Conservation (phyloP, 2,113 vertebrate genomes). For the Glareola pratincola region DNA sequence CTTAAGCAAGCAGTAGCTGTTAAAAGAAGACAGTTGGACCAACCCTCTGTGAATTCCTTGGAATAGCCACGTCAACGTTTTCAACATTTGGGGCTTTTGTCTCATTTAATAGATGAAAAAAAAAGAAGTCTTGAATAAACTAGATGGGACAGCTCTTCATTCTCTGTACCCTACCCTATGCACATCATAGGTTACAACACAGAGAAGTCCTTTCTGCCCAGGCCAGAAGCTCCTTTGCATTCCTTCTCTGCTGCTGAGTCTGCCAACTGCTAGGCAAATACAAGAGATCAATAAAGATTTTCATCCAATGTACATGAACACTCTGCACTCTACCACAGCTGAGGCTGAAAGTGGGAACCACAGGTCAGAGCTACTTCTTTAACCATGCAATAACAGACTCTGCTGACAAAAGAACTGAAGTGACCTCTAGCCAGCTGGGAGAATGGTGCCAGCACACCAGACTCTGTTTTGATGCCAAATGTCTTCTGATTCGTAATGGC, state of each 20-base stretch:
- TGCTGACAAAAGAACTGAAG: not conserved
- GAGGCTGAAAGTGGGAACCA: not conserved
- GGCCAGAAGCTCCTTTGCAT: not conserved
- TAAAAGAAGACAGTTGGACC: not conserved
- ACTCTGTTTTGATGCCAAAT: not conserved
- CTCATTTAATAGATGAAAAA: not conserved
- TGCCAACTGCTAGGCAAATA: not conserved
- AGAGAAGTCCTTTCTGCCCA: not conserved
- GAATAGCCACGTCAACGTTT: not conserved
- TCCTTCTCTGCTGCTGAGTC: not conserved
- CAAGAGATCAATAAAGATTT: not conserved
- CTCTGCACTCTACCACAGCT: not conserved
- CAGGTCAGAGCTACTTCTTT: not conserved
- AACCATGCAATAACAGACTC: not conserved
- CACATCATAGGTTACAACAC: not conserved
- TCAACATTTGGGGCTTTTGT: not conserved
- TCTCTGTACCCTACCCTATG: not conserved
- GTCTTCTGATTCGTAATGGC: not conserved
- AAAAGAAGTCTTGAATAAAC: not conserved
- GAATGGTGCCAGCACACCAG: not conserved
- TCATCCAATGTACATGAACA: not conserved
- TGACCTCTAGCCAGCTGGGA: not conserved
- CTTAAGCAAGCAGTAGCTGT: not conserved
- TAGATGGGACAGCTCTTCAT: not conserved
- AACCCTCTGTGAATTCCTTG: not conserved